Conservation (phyloP, 2,113 vertebrate species). For the Octodon degus region DNA sequence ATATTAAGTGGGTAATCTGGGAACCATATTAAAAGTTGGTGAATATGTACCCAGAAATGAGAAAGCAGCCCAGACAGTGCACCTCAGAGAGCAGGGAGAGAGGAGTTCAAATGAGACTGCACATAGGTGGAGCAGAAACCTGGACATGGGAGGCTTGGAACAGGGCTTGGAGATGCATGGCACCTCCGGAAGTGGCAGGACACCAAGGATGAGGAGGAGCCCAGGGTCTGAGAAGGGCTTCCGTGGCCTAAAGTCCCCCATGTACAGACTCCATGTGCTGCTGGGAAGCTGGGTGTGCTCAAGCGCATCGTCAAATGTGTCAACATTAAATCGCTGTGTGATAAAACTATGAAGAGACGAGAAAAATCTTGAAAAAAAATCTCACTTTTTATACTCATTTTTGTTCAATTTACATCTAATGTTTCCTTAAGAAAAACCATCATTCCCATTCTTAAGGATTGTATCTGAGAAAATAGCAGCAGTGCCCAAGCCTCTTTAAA, state of each 20-base stretch:
- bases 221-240: not conserved
- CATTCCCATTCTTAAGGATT: not conserved
- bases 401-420: conserved; percentile 73
- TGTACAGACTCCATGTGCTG: accelerated
- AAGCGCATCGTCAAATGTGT: not conserved
- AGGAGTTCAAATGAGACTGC: not conserved
- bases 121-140: accelerated
- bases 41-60: not conserved
- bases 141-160: accelerated
- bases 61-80: not conserved
- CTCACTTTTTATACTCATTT: conserved; percentile 62
- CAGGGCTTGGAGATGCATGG: accelerated
- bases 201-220: not conserved
- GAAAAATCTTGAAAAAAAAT: conserved; percentile 34
- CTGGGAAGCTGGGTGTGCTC: not conserved
- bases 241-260: not conserved
- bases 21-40: conserved; percentile 11
- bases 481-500: conserved; percentile 57
- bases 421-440: conserved; percentile 64
- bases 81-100: not conserved
- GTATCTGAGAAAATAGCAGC: conserved; percentile 47
- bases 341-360: conserved; percentile 26
- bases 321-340: not conserved
- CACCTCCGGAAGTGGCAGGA: accelerated
- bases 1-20: not conserved